A percentile compares a stretch with the other conserved stretches of the same genome.
Conservation (phyloP, 2,888 invertebrate species). For the Argyra leucocephala region DNA sequence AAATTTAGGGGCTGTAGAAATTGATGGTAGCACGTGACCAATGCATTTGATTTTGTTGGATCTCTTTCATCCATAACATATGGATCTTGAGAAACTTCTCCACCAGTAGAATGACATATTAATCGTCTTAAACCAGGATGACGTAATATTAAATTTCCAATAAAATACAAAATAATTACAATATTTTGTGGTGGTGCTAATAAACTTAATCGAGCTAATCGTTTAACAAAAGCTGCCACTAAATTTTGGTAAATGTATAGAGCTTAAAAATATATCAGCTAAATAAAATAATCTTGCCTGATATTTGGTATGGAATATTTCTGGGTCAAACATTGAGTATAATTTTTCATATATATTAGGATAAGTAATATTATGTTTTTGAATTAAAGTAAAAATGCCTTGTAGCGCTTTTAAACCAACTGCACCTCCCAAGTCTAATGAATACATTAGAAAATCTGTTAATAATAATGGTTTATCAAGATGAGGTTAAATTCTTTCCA, state of each 20-base stretch:
- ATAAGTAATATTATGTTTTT: slow-evolving; percentile 86
- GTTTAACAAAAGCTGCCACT: slow-evolving; percentile 88
- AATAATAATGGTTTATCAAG: slow-evolving; percentile 71
- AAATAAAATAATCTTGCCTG: slow-evolving; percentile 80
- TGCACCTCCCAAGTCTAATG: slow-evolving; percentile 76
- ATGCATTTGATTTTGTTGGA: slow-evolving; percentile 67
- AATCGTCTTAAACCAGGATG: slow-evolving; percentile 72
- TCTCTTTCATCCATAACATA: slow-evolving; percentile 74
- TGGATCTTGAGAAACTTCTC: slow-evolving; percentile 55
- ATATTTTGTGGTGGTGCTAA: slow-evolving; percentile 74
- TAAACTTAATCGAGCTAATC: slow-evolving; percentile 71
- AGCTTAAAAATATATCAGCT: slow-evolving; percentile 82
- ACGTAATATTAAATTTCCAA: slow-evolving; percentile 73
- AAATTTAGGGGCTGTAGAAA: slow-evolving; percentile 62
- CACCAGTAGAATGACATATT: slow-evolving; percentile 47
- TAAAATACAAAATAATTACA: slow-evolving; percentile 65
- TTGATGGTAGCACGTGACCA: slow-evolving; percentile 63
- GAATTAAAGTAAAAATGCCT: slow-evolving; percentile 81
- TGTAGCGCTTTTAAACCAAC: slow-evolving; percentile 83
- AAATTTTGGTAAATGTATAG: slow-evolving; percentile 81
- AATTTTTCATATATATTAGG: slow-evolving; percentile 89
- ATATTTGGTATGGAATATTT: slow-evolving; percentile 83
- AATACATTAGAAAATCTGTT: slow-evolving; percentile 86
- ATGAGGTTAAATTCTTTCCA: slow-evolving; percentile 72
- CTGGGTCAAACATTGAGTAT: slow-evolving; percentile 88